Percentiles rank a stretch among this genome's conserved stretches.
Evolutionary conservation across 2,113 vertebrate genomes (phyloP).

Genomic region (Bujurquina vittata): DNA sequence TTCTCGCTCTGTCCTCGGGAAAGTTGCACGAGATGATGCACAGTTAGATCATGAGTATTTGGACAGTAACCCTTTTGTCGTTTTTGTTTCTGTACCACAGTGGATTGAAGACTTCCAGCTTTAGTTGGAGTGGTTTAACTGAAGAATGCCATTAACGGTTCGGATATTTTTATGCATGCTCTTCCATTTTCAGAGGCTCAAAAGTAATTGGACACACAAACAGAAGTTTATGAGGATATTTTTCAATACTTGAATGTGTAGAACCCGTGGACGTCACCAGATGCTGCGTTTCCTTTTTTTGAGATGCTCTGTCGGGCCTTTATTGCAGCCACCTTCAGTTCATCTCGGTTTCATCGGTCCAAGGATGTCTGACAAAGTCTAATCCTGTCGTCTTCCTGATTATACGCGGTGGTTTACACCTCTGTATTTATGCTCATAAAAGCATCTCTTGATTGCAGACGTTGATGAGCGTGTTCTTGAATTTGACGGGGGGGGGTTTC

Average conservation of each 20-base stretch:
- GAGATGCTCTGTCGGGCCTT: too few species aligned
- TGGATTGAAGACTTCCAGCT: too few species aligned
- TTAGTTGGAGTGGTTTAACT: too few species aligned
- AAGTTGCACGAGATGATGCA: too few species aligned
- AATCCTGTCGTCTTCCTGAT: background rate
- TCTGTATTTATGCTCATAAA: background rate
- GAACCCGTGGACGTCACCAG: rapidly evolving
- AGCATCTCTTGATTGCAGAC: background rate
- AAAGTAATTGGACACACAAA: background rate
- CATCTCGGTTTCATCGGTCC: rapidly evolving
- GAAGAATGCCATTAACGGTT: background rate
- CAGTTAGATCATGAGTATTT: too few species aligned
- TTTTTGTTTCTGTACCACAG: background rate
- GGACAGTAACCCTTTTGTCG: too few species aligned
- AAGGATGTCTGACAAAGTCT: background rate
- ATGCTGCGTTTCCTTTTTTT: too few species aligned
- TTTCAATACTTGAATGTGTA: background rate
- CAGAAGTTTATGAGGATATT: background rate
- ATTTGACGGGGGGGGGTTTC: too few species aligned
- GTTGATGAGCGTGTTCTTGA: background rate
- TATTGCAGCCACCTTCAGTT: background rate
- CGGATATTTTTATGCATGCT: background rate
- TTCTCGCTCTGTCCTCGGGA: too few species aligned
- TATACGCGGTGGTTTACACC: background rate
- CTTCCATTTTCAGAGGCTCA: too few species aligned